These are phyloP conservation scores for Egretta garzetta DNA, from an alignment of 2,113 vertebrate species.

Conservation along the genomic window DNA sequence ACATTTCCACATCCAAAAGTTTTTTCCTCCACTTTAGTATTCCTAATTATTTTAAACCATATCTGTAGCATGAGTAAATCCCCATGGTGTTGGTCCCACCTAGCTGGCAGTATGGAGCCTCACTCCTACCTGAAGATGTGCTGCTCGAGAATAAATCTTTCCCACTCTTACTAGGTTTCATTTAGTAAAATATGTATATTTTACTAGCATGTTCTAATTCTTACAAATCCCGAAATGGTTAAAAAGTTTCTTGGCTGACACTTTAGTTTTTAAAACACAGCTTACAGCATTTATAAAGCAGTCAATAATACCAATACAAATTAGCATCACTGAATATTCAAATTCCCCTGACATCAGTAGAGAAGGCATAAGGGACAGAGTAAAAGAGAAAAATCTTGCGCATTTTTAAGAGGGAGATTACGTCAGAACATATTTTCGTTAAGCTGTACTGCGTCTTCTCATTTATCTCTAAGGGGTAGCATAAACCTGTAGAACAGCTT, in stretches of 20 bases:
- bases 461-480: neutral
- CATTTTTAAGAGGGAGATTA: conserved; percentile 27
- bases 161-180: neutral
- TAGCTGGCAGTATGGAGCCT: neutral
- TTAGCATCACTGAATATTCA: conserved; percentile 28
- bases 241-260: neutral
- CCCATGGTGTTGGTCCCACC: neutral
- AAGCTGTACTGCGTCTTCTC: neutral
- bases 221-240: neutral
- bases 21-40: neutral
- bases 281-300: conserved; percentile 13
- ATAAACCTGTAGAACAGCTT: neutral
- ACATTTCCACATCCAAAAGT: neutral
- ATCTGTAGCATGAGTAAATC: neutral
- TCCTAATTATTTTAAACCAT: neutral
- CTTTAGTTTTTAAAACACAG: neutral
- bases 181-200: neutral
- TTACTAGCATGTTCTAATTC: neutral
- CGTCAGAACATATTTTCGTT: neutral
- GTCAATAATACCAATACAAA: neutral
- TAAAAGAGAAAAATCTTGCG: neutral
- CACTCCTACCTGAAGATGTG: neutral
- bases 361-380: neutral
- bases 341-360: neutral
- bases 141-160: neutral